A percentile compares a stretch with the other conserved stretches of the same genome.
Evolutionary conservation across 2,888 invertebrate genomes (phyloP).

Genomic region (Stenodema calcarata): DNA sequence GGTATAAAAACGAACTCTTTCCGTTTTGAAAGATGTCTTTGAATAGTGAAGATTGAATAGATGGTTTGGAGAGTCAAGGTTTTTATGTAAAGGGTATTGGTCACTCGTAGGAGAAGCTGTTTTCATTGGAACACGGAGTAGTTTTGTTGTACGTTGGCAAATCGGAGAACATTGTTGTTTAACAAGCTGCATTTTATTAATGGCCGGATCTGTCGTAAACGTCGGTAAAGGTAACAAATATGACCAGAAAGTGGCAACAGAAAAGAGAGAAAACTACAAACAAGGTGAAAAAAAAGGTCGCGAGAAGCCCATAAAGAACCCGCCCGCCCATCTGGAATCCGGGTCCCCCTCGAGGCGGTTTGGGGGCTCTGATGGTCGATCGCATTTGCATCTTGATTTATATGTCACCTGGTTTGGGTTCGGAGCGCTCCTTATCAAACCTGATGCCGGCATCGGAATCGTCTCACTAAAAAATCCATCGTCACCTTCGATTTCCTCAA

Average conservation of each 20-base stretch:
- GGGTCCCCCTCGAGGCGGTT: background rate
- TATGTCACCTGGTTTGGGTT: background rate
- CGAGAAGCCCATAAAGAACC: background rate
- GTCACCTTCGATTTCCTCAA: background rate
- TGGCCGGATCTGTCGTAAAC: background rate
- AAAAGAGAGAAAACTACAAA: background rate
- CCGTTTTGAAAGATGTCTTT: too few species aligned
- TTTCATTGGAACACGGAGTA: too few species aligned
- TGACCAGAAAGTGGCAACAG: background rate
- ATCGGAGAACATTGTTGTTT: background rate
- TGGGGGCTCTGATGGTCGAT: background rate
- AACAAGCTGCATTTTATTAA: background rate
- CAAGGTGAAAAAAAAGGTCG: background rate
- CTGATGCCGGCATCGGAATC: background rate
- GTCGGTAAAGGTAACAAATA: background rate
- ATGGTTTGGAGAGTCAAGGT: too few species aligned
- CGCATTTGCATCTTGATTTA: conserved; percentile 15
- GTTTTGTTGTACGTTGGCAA: too few species aligned
- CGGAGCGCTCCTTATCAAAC: background rate
- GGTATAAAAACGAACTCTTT: too few species aligned
- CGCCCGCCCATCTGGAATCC: conserved; percentile 18
- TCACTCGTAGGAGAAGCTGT: too few species aligned
- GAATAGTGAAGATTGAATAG: too few species aligned
- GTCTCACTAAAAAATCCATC: background rate
- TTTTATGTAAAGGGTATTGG: too few species aligned